phyloP scores from a whole-genome alignment of 2,113 vertebrate species.

The Chloropsis cyanopogon region DNA sequence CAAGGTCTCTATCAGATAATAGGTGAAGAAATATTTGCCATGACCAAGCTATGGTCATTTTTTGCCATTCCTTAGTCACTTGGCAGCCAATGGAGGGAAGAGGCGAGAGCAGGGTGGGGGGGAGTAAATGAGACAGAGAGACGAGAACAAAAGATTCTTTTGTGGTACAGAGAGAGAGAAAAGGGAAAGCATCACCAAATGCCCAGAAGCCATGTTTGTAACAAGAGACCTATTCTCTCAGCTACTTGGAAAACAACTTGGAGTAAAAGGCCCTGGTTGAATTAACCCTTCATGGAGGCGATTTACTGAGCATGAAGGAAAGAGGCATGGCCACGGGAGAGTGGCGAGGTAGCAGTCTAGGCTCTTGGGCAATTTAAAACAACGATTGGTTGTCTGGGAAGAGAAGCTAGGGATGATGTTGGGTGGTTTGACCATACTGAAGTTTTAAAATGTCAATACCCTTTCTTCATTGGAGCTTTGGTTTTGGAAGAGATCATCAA shows the following conservation, averaged over 20 bases:
- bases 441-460: conserved; percentile 3
- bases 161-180: conserved; percentile 69
- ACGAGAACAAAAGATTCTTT: conserved; percentile 80
- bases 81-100: conserved; percentile 70
- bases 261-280: conserved; percentile 50
- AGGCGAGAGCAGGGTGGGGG: conserved; percentile 64
- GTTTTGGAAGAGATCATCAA: background rate
- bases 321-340: background rate
- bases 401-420: background rate
- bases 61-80: conserved; percentile 70
- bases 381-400: background rate
- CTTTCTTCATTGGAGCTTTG: background rate
- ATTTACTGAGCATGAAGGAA: background rate
- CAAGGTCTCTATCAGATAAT: conserved; percentile 34
- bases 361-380: background rate
- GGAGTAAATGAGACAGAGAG: conserved; percentile 63
- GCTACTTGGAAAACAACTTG: conserved; percentile 76
- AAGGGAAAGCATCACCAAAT: conserved; percentile 78
- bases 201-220: conserved; percentile 85
- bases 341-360: background rate
- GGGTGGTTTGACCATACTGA: background rate
- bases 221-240: conserved; percentile 83
- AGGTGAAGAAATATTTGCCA: conserved; percentile 63
- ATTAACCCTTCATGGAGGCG: conserved; percentile 60
- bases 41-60: conserved; percentile 69